Conservation (phyloP, 2,888 invertebrate species). For the Xylocampa areola region DNA sequence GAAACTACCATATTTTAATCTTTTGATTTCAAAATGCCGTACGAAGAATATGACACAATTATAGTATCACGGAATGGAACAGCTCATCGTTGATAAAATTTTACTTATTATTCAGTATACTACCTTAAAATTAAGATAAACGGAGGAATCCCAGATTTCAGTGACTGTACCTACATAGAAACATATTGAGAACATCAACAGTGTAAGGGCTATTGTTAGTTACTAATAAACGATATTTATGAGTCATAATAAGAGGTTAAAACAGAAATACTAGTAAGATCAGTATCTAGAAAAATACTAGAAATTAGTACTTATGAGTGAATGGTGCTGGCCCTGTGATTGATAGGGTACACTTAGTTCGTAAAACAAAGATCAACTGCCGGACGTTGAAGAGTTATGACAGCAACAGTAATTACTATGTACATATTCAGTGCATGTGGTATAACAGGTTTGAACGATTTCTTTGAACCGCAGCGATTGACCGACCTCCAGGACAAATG, state of each 20-base stretch:
- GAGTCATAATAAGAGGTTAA: neutral
- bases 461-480: slow-evolving; percentile 35
- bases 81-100: slow-evolving; percentile 2
- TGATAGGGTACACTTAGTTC: slow-evolving; percentile 6
- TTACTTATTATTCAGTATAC: neutral
- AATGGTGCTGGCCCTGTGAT: neutral
- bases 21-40: slow-evolving; percentile 39
- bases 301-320: neutral
- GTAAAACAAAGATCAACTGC: slow-evolving; percentile 32
- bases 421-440: slow-evolving; percentile 37
- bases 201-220: too few relatives aligned
- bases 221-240: neutral
- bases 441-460: slow-evolving; percentile 28
- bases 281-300: neutral
- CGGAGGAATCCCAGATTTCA: too few relatives aligned
- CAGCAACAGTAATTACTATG: slow-evolving; percentile 16
- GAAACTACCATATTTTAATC: slow-evolving; percentile 60
- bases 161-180: too few relatives aligned
- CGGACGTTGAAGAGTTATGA: slow-evolving; percentile 25
- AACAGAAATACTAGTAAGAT: too few relatives aligned
- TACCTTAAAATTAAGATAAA: neutral
- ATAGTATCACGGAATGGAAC: neutral
- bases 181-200: too few relatives aligned
- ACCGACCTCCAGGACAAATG: slow-evolving; percentile 26
- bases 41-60: too few relatives aligned